Evolutionary conservation across 2,113 vertebrate genomes (phyloP), one percentile per base, ranked within the genome.

Genomic region (Chiloscyllium plagiosum): DNA sequence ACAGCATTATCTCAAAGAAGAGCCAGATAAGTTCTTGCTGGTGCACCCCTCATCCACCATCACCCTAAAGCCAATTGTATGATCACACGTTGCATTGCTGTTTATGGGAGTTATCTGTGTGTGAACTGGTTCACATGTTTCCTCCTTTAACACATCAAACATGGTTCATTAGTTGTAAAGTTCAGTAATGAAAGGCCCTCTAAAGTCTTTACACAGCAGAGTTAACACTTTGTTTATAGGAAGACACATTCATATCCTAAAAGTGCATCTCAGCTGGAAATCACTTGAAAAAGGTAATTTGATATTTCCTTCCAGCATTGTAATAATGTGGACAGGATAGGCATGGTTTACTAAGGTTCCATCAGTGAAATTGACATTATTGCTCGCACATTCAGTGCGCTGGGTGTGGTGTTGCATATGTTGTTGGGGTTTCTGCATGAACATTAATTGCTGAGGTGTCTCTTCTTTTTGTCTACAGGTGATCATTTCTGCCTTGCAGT

Each of bases 401-500:
- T 92, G 29, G 89, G 19, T 94, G 37, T 68, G 19, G 5, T 22
- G 17, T 26, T 94, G 20, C 10, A 72, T 22, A 19, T 68, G n/a
- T 68, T 37, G 2, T n/a, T 37, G 24, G 22, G 26, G 24, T 69
- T 70, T 42, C 42, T 94, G 42, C 22, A 13, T 26, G 68, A 47
- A 33, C 20, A 17, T 90, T 50, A 72, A 29, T 52, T 33, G 94
- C 66, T 76, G 15, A 76, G 19, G 12, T 50, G 42, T 50, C 90
- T 0, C 66, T 96, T 80, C 69, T 92, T 85, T 95, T 96, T 47
- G 92, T 89, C 37, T 85, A 26, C 97, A 99, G 99, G 99, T 99
- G 96, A 98, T 98, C 97, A 99, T 99, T 0, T 98, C 99, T 89
- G 98, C 99, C 96, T 97, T 99, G 96, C 98, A 98, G 56, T 98